Conservation (phyloP, 2,888 invertebrate genomes). For the Vandiemenella viatica region DNA sequence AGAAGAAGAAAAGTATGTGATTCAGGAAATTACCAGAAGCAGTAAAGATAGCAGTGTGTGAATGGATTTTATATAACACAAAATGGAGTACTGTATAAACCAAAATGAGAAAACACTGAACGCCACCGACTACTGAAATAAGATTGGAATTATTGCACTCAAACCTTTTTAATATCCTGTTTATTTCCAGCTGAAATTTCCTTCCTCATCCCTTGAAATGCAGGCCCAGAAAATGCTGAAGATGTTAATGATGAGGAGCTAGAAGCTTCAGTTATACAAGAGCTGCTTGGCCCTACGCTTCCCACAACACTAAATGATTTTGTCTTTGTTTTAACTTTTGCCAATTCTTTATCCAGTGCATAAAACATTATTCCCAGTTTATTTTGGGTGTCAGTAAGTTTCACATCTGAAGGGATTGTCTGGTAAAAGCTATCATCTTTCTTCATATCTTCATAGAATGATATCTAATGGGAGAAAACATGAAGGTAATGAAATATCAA, state of each 20-base stretch:
- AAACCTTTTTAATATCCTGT: too few relatives aligned
- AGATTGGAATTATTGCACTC: too few relatives aligned
- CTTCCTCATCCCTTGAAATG: neutral
- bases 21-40: too few relatives aligned
- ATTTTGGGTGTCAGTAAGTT: neutral
- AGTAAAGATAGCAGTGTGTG: too few relatives aligned
- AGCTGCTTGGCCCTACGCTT: neutral
- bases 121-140: too few relatives aligned
- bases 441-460: conserved; percentile 9
- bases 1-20: too few relatives aligned
- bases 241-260: too few relatives aligned
- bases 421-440: conserved; percentile 6
- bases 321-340: neutral
- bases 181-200: too few relatives aligned
- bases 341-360: neutral
- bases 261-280: neutral
- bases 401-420: conserved; percentile 2
- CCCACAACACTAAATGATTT: neutral
- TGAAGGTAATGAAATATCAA: neutral
- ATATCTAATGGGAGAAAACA: conserved; percentile 4
- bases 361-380: neutral
- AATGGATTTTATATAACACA: too few relatives aligned
- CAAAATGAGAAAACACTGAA: too few relatives aligned
- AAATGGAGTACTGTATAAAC: too few relatives aligned
- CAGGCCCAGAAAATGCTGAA: too few relatives aligned